Evolutionary conservation across 2,113 vertebrate genomes (phyloP), one percentile per base, ranked within the genome.

Genomic region (Phycodurus eques): DNA sequence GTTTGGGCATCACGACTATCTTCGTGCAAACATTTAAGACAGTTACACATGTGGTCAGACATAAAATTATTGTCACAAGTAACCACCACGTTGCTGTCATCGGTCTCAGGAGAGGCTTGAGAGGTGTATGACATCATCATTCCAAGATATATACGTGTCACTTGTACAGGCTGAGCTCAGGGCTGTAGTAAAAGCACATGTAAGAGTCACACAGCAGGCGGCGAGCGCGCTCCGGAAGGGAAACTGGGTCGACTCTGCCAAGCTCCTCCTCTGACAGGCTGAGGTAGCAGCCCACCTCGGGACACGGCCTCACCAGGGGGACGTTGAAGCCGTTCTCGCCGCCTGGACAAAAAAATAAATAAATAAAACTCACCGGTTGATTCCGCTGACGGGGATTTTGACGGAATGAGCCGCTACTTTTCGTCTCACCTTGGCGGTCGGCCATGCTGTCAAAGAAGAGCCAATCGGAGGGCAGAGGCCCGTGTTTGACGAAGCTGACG

Each of bases 371-470:
- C 20, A 10, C 17, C 9, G 9, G 62, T 65, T 44, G 11, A 22
- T 65, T 67, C 8, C 4, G 2, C 7, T 49, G 11, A n/a, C 67
- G 2, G 4, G 33, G 4, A 4, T 56, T 56, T 56, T 5, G 13
- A 2, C 44, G 13, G 13, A 66, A 14, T 14, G 20, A 8, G 43
- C 4, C 0, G 19, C 20, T 22, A 20, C 8, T 44, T 22, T 31
- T 14, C 6, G 8, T n/a, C 75, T 90, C 72, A 95, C 94, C 94
- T 84, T 94, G 90, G 10, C 94, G 80, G 73, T 95, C 94, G 0
- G 94, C 94, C 94, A 95, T 95, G 67, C 94, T 95, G 90, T 95
- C 94, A 13, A 95, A 95, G 72, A 95, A 94, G 39, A 93, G 91
- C 94, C 94, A 95, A 72, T 94, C 90, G 0, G 85, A 72, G 47